phyloP scores from a whole-genome alignment of 2,113 vertebrate species.

The Alexandromys fortis region DNA sequence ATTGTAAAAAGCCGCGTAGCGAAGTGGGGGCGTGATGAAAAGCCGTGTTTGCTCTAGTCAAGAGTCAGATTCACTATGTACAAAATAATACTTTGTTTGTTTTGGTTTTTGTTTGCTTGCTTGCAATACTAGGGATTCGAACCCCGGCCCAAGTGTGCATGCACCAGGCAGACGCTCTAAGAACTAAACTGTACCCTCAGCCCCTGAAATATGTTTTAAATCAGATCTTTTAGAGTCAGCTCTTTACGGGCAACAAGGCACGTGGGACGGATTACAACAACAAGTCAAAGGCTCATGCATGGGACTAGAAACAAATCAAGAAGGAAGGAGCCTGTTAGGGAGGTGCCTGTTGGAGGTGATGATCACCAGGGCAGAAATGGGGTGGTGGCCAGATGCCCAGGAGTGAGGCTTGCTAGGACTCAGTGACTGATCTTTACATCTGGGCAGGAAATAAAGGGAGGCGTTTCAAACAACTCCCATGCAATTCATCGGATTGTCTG shows the following conservation, averaged over 20 bases:
- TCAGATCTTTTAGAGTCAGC: background rate
- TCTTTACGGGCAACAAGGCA: too few relatives aligned
- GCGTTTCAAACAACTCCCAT: background rate
- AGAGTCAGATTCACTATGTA: background rate
- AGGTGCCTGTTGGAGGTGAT: background rate
- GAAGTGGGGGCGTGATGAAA: too few relatives aligned
- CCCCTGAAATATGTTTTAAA: background rate
- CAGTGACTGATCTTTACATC: background rate
- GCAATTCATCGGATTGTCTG: background rate
- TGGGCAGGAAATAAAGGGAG: background rate
- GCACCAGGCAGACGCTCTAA: background rate
- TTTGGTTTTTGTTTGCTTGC: background rate
- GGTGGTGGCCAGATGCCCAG: background rate
- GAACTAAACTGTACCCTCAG: background rate
- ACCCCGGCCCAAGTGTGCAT: background rate
- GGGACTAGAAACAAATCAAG: background rate
- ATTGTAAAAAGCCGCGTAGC: background rate
- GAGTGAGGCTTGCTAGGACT: background rate
- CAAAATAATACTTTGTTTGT: background rate
- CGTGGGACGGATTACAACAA: background rate
- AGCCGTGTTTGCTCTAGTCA: background rate
- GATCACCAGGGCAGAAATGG: background rate
- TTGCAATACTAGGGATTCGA: background rate
- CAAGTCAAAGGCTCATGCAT: background rate
- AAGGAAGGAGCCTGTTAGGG: background rate